Percentiles rank a stretch among this genome's conserved stretches.
Evolutionary conservation across 2,113 vertebrate genomes (phyloP).

Genomic region (Bambusicola thoracicus): DNA sequence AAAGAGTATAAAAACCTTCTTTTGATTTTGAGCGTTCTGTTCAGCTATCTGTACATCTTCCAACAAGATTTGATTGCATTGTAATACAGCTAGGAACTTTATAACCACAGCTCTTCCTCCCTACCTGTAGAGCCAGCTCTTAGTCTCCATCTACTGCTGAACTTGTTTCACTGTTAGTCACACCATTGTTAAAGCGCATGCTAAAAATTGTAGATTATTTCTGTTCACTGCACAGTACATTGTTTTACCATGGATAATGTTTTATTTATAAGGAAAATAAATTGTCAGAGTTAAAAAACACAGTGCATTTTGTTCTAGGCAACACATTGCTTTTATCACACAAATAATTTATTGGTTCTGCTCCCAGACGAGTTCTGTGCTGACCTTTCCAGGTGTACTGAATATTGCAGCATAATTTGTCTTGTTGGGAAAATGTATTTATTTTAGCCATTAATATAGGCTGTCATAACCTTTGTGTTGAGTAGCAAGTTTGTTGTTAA

Average conservation of each 20-base stretch:
- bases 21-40: conserved; percentile 11
- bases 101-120: not conserved
- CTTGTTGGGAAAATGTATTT: conserved; percentile 52
- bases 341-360: conserved; percentile 86
- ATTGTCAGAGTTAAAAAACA: conserved; percentile 83
- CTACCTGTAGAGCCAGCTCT: conserved; percentile 73
- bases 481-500: not conserved
- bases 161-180: conserved; percentile 80
- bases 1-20: not conserved
- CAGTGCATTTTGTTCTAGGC: conserved; percentile 85
- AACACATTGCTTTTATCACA: conserved; percentile 85
- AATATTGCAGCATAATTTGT: conserved; percentile 25
- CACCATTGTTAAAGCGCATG: conserved; percentile 79
- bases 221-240: conserved; percentile 77
- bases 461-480: conserved; percentile 25
- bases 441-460: conserved; percentile 42
- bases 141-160: conserved; percentile 76
- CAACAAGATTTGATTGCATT: not conserved
- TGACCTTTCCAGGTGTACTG: conserved; percentile 78
- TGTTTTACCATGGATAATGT: conserved; percentile 79
- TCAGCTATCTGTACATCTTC: not conserved
- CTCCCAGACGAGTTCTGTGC: conserved; percentile 71
- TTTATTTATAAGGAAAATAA: conserved; percentile 88
- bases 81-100: not conserved
- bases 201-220: conserved; percentile 82